Conservation (phyloP, 2,888 invertebrate species). For the Apantesis nais region DNA sequence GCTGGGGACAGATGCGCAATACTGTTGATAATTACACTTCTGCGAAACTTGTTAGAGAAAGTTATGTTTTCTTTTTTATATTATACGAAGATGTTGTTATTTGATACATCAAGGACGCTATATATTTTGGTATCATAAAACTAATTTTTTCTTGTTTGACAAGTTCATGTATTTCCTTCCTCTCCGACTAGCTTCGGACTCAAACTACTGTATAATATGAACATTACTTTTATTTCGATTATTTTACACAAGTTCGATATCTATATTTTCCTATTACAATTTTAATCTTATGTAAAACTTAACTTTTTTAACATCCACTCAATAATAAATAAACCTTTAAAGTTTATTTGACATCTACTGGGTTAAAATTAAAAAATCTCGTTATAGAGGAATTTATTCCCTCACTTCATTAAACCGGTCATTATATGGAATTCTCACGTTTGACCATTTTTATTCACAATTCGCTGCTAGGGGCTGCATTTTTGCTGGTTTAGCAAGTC, state of each 20-base stretch:
- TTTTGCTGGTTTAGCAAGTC: constrained; percentile 51
- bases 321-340: constrained; percentile 4
- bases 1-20: constrained; percentile 31
- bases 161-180: too few relatives aligned
- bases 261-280: too few relatives aligned
- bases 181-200: too few relatives aligned
- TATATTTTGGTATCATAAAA: too few relatives aligned
- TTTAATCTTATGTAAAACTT: constrained; percentile 6
- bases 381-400: constrained; percentile 8
- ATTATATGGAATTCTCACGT: constrained; percentile 13
- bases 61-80: constrained; percentile 24
- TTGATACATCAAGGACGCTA: too few relatives aligned
- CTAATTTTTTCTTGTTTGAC: too few relatives aligned
- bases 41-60: constrained; percentile 39
- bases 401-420: constrained; percentile 16
- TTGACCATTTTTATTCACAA: constrained; percentile 27
- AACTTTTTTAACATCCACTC: constrained; percentile 5
- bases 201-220: too few relatives aligned
- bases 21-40: constrained; percentile 30
- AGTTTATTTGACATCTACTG: constrained; percentile 4
- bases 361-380: constrained; percentile 8
- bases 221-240: too few relatives aligned
- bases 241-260: too few relatives aligned
- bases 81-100: constrained; percentile 4
- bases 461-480: constrained; percentile 29